Evolutionary conservation across 2,888 invertebrate genomes (phyloP).

Genomic region (Hybos culiciformis): DNA sequence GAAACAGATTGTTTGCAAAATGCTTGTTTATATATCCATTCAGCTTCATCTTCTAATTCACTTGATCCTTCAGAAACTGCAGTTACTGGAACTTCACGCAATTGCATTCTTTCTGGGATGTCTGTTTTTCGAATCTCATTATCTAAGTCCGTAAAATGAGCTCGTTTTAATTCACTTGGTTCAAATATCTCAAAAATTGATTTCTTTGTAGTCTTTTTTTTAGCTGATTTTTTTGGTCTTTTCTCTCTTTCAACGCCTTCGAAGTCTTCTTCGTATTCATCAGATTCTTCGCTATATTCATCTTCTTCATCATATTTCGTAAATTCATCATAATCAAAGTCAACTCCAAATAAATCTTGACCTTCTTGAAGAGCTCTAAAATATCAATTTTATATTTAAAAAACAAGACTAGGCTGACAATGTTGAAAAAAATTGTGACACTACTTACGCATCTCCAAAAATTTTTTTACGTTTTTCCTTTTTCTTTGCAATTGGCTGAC

Average conservation of each 20-base stretch:
- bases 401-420: background rate
- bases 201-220: conserved; percentile 66
- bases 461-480: conserved; percentile 67
- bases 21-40: conserved; percentile 94
- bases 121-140: conserved; percentile 81
- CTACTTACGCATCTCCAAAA: conserved; percentile 71
- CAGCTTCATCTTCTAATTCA: conserved; percentile 87
- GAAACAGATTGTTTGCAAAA: conserved; percentile 76
- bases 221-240: conserved; percentile 58
- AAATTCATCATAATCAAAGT: conserved; percentile 89
- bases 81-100: conserved; percentile 76
- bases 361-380: conserved; percentile 83
- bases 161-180: conserved; percentile 90
- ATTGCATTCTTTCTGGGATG: conserved; percentile 83
- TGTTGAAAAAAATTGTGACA: conserved; percentile 1
- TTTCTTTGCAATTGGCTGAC: conserved; percentile 69
- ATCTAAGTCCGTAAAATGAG: conserved; percentile 88
- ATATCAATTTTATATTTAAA: background rate
- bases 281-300: conserved; percentile 65
- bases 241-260: conserved; percentile 49
- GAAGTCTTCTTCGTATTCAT: conserved; percentile 67
- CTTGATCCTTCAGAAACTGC: conserved; percentile 67
- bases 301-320: conserved; percentile 70
- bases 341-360: conserved; percentile 98
- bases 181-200: conserved; percentile 92